Conservation (phyloP, 2,113 vertebrate genomes). For the Thamnophis sirtalis region DNA sequence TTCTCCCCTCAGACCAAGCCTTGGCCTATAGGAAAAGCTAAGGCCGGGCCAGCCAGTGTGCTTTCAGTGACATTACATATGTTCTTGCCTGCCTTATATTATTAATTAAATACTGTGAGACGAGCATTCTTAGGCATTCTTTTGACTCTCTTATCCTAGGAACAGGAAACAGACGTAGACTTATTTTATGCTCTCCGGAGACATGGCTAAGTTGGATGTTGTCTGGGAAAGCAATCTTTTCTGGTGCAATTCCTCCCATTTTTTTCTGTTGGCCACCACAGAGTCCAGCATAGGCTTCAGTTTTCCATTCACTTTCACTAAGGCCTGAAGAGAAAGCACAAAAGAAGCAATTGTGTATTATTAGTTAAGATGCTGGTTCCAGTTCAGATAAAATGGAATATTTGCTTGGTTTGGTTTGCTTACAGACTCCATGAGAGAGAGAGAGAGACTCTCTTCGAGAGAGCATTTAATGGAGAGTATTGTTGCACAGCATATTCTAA, state of each 20-base stretch:
- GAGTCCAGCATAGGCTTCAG: constrained; percentile 94
- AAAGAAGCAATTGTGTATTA: constrained; percentile 5
- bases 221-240: constrained; percentile 71
- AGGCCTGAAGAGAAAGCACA: constrained; percentile 68
- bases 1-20: constrained; percentile 29
- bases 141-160: constrained; percentile 34
- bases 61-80: constrained; percentile 36
- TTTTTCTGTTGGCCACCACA: constrained; percentile 82
- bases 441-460: not conserved
- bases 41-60: constrained; percentile 27
- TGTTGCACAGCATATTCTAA: not conserved
- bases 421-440: not conserved
- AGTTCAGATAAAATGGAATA: not conserved
- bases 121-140: constrained; percentile 32
- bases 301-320: constrained; percentile 91
- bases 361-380: constrained; percentile 17
- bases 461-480: not conserved
- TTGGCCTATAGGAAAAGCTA: constrained; percentile 40
- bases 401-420: fast-evolving
- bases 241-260: constrained; percentile 91
- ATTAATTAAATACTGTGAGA: constrained; percentile 17
- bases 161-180: constrained; percentile 2
- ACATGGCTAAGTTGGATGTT: constrained; percentile 27
- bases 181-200: constrained; percentile 63
- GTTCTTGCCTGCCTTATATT: not conserved